Evolutionary conservation across 2,888 invertebrate genomes (phyloP).

Genomic region (Epistrophe grossulariae): DNA sequence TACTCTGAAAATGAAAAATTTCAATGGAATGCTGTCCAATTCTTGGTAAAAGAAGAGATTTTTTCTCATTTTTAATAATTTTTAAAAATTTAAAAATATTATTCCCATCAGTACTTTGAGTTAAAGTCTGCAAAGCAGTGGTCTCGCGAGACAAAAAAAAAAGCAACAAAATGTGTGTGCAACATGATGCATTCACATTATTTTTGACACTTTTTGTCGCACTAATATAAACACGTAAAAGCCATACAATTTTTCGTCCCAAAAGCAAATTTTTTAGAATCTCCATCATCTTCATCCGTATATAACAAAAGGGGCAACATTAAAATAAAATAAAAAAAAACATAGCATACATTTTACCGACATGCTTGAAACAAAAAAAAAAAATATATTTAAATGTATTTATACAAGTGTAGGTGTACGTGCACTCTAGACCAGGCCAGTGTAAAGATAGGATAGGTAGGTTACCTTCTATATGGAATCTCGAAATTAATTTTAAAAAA

Average conservation of each 20-base stretch:
- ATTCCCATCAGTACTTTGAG: background rate
- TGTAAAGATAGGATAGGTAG: too few species aligned
- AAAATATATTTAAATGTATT: background rate
- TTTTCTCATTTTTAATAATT: background rate
- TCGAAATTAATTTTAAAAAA: conserved; percentile 72
- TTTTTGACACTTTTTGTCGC: conserved; percentile 34
- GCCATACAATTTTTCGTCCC: conserved; percentile 50
- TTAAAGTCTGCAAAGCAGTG: conserved; percentile 30
- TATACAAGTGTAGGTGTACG: background rate
- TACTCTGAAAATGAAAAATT: too few species aligned
- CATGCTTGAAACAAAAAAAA: conserved; percentile 1
- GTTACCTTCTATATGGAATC: conserved; percentile 19
- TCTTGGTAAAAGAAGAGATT: too few species aligned
- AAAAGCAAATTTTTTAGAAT: conserved; percentile 61
- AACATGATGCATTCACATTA: conserved; percentile 48
- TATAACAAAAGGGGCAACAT: conserved; percentile 17
- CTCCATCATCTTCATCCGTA: conserved; percentile 34
- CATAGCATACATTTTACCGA: conserved; percentile 16
- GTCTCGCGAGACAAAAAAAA: conserved; percentile 1
- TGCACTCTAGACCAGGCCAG: conserved; percentile 17
- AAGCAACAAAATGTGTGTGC: conserved; percentile 12
- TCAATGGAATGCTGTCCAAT: too few species aligned
- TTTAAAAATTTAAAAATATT: background rate
- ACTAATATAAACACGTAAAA: conserved; percentile 68
- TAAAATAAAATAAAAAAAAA: conserved; percentile 9